These are phyloP conservation scores for Toxostoma redivivum DNA, from an alignment of 2,113 vertebrate genomes.

Conservation along the genomic window DNA sequence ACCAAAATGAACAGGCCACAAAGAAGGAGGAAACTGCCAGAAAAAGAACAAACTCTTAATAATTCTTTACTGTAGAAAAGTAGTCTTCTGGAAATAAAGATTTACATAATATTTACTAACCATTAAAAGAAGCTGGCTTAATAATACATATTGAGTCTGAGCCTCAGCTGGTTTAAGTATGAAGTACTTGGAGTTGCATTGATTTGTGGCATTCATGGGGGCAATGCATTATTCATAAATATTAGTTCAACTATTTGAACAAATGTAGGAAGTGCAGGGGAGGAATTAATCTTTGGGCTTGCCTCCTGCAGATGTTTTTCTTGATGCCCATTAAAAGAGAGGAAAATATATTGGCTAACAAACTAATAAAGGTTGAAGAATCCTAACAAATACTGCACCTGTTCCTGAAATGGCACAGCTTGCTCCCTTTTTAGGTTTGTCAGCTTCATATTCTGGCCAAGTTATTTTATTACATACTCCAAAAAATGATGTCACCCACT, in stretches of 20 bases:
- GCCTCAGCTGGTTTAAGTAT: neutral
- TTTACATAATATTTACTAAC: neutral
- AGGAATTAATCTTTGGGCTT: neutral
- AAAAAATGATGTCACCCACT: neutral
- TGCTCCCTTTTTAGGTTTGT: neutral
- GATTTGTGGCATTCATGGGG: neutral
- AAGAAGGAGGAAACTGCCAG: neutral
- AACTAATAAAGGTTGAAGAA: neutral
- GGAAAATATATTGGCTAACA: neutral
- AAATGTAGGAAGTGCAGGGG: neutral
- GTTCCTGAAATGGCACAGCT: neutral
- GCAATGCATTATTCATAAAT: slow-evolving; percentile 34
- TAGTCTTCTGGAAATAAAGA: neutral
- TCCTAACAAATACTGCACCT: neutral
- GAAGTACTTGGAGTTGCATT: neutral
- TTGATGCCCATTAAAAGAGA: neutral
- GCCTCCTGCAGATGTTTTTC: neutral
- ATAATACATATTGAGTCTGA: neutral
- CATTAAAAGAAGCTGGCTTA: neutral
- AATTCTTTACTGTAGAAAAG: neutral
- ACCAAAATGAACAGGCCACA: neutral
- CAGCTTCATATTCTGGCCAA: neutral
- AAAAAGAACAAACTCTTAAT: neutral
- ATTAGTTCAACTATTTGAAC: slow-evolving; percentile 10
- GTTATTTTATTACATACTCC: neutral